phyloP scores from a whole-genome alignment of 2,113 vertebrate species.

The Noturus placidus region DNA sequence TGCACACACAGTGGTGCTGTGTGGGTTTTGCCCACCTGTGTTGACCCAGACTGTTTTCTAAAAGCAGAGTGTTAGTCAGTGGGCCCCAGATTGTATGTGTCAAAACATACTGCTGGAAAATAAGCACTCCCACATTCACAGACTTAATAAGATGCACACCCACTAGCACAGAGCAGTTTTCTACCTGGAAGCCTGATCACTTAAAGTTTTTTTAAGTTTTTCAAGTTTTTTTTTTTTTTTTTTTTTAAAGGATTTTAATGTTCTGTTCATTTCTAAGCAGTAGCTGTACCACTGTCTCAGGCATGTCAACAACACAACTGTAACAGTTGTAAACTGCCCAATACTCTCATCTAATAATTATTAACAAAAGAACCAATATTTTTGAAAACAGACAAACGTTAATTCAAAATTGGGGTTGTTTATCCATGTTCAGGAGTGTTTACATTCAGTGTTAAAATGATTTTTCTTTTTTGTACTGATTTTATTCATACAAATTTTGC shows the following conservation, averaged over 20 bases:
- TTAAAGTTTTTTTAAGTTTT: too few species aligned
- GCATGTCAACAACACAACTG: not conserved
- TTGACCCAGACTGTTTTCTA: slow-evolving; percentile 49
- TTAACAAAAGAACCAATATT: not conserved
- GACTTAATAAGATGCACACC: slow-evolving; percentile 36
- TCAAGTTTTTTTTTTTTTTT: too few species aligned
- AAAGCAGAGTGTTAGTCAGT: slow-evolving; percentile 46
- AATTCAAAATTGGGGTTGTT: not conserved
- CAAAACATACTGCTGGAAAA: slow-evolving; percentile 52
- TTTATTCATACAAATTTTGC: too few species aligned
- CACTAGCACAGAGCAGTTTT: slow-evolving; percentile 39
- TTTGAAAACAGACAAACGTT: not conserved
- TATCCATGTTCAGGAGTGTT: not conserved
- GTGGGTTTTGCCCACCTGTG: slow-evolving; percentile 46
- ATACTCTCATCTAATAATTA: not conserved
- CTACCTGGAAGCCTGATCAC: slow-evolving; percentile 19
- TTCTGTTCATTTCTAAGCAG: slow-evolving; percentile 18
- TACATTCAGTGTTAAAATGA: not conserved
- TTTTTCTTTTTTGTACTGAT: too few species aligned
- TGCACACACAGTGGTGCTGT: slow-evolving; percentile 22
- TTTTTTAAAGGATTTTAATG: not conserved
- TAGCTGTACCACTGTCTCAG: not conserved
- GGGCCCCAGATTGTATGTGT: slow-evolving; percentile 42
- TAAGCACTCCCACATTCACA: slow-evolving; percentile 41
- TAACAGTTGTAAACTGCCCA: not conserved